Evolutionary conservation across 2,888 invertebrate species (phyloP).

Genomic region (Ceramica pisi): DNA sequence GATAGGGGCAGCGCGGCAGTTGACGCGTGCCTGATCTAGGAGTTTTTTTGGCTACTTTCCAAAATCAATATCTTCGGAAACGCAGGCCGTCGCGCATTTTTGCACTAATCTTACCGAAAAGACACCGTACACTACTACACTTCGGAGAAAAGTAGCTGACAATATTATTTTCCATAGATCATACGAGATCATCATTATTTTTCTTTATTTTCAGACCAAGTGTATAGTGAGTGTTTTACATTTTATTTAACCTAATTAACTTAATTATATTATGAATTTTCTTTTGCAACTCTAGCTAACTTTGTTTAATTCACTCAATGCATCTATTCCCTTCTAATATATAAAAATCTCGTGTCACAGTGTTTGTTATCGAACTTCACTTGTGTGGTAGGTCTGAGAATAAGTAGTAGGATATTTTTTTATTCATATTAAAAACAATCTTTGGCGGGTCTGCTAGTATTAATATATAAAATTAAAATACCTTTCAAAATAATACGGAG

Average conservation of each 20-base stretch:
- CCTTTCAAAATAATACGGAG: not conserved
- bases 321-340: no score
- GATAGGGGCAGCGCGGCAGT: slow-evolving; percentile 88
- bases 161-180: slow-evolving; percentile 23
- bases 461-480: no score
- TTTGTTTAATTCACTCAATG: not conserved
- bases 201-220: no score
- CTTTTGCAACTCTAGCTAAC: not conserved
- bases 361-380: no score
- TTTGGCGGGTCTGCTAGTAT: no score
- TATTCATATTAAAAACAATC: no score
- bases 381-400: no score
- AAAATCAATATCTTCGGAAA: slow-evolving; percentile 90
- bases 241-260: no score
- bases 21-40: slow-evolving; percentile 89
- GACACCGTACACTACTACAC: slow-evolving; percentile 71
- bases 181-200: no score
- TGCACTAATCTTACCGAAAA: slow-evolving; percentile 87
- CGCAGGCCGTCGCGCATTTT: slow-evolving; percentile 87
- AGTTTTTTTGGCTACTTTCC: slow-evolving; percentile 90
- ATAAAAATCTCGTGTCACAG: no score
- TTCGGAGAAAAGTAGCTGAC: slow-evolving; percentile 32
- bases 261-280: not conserved
- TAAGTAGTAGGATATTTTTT: no score
- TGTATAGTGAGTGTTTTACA: no score